Base-by-base conservation (phyloP, 2,888 invertebrate species). In the Podotricha telesiphe region DNA sequence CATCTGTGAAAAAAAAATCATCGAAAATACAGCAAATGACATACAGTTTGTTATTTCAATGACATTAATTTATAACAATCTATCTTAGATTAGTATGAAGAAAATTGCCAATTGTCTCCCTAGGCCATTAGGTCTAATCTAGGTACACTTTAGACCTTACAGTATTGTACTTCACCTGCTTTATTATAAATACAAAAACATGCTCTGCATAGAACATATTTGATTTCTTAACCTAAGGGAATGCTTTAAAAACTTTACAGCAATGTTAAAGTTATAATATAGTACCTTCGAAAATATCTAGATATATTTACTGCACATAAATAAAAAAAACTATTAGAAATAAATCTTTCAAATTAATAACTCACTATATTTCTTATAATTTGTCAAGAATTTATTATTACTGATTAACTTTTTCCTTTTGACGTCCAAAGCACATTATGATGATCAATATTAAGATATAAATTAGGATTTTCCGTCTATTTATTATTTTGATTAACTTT, bases 1-100 rank as follows among this genome's bases (percentile, higher is more conserved):
- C 64, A 67, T 42, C 53, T 37, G 66, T 51, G 22, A 47, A 55
- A 53, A 66, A n/a, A 68, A 68, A 72, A 61, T 67, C 10, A 37
- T 28, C 20, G 28, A 45, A 51, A 67, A 53, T 53, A 67, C 47
- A 37, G 11, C 20, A 34, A 62, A 50, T 55, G 53, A 22, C 61
- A 51, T 19, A 20, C 28, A 17, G 34, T 55, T 55, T 17, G 6
- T 55, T 17, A 0, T 11, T 13, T 17, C 17, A 11, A n/a, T 6
- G 11, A 17, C 11, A 0, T 8, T 17, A 4, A 47, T 47, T 47
- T 17, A 47, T 47, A 1, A 47, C 4, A 11, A 2, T 47, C 6
- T 47, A 47, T 47, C 7, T 17, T 17, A 8, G 47, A 8, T 8
- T 17, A 10, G 8, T 17, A 47, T 47, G 17, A 47, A 47, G n/a